Evolutionary conservation across 2,113 vertebrate species (phyloP).

Genomic region (Notothenia coriiceps): DNA sequence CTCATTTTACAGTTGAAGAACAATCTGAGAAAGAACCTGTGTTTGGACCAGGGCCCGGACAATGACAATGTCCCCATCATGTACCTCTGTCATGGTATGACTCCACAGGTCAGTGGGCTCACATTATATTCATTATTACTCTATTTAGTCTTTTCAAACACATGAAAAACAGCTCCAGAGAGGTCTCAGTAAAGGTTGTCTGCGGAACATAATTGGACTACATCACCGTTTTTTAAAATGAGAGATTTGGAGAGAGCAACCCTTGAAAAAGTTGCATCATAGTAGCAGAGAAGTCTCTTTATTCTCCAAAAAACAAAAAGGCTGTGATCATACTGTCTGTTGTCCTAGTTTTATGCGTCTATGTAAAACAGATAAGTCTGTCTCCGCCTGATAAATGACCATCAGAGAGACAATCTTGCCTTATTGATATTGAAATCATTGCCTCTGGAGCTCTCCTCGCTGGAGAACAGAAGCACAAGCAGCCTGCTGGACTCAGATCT

Average conservation of each 20-base stretch:
- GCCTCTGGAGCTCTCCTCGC: too few relatives aligned
- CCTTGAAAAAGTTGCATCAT: too few relatives aligned
- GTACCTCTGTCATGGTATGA: constrained; percentile 95
- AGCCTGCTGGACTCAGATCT: too few relatives aligned
- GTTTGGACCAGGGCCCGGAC: constrained; percentile 95
- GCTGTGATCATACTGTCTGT: too few relatives aligned
- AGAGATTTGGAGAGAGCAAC: too few relatives aligned
- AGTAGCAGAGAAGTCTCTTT: not conserved
- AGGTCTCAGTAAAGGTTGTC: not conserved
- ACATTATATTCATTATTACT: not conserved
- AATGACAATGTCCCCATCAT: constrained; percentile 94
- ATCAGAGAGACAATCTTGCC: too few relatives aligned
- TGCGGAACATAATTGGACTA: not conserved
- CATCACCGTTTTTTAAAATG: not conserved
- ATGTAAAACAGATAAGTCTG: not conserved
- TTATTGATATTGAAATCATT: too few relatives aligned
- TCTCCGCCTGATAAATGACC: not conserved
- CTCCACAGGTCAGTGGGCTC: constrained; percentile 90
- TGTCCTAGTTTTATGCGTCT: too few relatives aligned
- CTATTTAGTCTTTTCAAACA: not conserved
- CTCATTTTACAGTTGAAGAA: constrained; percentile 89
- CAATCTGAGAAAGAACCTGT: constrained; percentile 91
- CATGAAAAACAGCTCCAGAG: not conserved
- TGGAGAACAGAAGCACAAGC: too few relatives aligned
- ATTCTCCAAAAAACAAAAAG: not conserved